Evolutionary conservation across 2,888 invertebrate species (phyloP), one percentile per base, ranked within the genome.

Genomic region (Proisotoma minuta): DNA sequence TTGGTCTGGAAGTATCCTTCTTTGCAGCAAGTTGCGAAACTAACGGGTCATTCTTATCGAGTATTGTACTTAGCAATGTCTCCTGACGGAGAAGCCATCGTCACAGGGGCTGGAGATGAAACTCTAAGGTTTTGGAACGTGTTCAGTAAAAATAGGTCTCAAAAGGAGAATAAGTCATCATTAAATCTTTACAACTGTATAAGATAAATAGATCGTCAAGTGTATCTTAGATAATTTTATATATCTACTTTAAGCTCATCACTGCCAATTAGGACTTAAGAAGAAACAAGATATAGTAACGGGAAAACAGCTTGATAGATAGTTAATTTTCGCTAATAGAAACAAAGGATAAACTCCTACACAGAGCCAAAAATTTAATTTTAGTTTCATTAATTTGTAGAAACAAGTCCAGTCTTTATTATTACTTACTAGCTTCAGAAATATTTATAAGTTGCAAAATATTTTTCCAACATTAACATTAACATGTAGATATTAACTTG

Each of bases 1-100:
- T 82, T 98, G 39, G 95, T 99, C 2, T 99, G 98, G 98, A 97
- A 98, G 77, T 99, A 98, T 79, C 98, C 98, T 0, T 92, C 93
- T 65, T 81, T 99, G 68, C 92, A 93, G 23, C 96, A 95, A 81
- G 95, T 98, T 66, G 97, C 97, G 49, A 97, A 97, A 78, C 81
- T 98, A 68, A 96, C 96, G 0, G 98, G 98, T 0, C 98, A 98
- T 78, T 93, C 95, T 26, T 95, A 92, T 78, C 82, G 98, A 71
- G 98, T 99, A 2, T 81, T 99, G 0, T 98, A 98, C 79, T 80
- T 98, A 74, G 97, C 98, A 0, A 85, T 98, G 78, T 97, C 96
- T 2, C 98, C 98, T 0, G 97, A 97, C 78, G 98, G 98, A 29
- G 97, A 98, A 78, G 94, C 97, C 2, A 98, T 99, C 70, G 98